phyloP scores from a whole-genome alignment of 2,797 vertebrate species.

The Graptemys geographica region DNA sequence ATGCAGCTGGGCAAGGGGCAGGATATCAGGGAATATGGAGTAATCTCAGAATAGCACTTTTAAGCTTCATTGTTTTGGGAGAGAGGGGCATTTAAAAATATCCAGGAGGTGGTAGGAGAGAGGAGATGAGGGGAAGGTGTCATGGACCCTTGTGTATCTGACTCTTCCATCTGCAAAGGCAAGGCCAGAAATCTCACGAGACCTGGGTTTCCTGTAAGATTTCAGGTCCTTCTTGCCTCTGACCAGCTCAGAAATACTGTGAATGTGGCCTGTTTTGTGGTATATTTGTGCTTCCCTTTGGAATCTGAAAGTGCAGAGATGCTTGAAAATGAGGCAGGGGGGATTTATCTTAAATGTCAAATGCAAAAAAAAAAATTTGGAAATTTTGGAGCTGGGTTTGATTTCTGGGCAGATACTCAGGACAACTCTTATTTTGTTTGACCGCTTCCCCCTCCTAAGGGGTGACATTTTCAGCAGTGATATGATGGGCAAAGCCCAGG shows the following conservation, averaged over 20 bases:
- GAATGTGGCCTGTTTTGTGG: conserved; percentile 4
- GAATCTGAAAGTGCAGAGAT: conserved; percentile 16
- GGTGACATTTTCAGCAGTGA: conserved; percentile 53
- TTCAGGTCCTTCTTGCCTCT: background rate
- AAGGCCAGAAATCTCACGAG: background rate
- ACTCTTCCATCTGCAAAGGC: background rate
- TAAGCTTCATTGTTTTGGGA: background rate
- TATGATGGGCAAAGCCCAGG: conserved; percentile 49
- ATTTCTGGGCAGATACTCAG: conserved; percentile 62
- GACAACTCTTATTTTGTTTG: conserved; percentile 69
- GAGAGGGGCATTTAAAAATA: background rate
- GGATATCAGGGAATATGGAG: background rate
- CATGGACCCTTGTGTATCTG: background rate
- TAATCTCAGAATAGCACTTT: background rate
- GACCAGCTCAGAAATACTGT: background rate
- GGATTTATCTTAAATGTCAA: conserved; percentile 58
- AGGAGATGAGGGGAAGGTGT: background rate
- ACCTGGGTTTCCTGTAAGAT: background rate
- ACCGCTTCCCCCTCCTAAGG: conserved; percentile 68
- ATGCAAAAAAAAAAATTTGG: conserved; percentile 35
- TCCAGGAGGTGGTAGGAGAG: background rate
- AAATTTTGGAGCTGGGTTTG: conserved; percentile 34
- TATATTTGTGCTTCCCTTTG: background rate
- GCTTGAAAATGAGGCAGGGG: conserved; percentile 59
- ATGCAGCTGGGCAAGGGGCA: background rate